Evolutionary conservation across 2,888 invertebrate genomes (phyloP), one percentile per base, ranked within the genome.

Genomic region (Suillia variegata): DNA sequence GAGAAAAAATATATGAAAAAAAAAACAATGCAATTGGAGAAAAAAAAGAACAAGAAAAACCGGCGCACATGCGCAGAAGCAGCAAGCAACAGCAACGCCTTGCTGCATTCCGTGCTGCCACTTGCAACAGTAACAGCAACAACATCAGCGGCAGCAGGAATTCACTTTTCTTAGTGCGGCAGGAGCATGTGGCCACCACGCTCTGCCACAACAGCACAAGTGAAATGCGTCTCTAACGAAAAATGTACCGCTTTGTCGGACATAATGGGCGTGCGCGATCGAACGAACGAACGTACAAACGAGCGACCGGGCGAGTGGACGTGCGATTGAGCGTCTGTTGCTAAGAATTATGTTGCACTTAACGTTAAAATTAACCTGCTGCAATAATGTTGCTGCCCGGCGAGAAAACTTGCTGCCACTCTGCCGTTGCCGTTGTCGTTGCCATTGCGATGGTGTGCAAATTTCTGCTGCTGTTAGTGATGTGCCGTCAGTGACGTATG

Each of bases 241-340:
- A 54, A 59, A 59, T 59, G 24, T 59, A 59, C 59, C 59, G 59
- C 59, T 59, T 45, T 45, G 24, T 49, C 47, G 52, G 52, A 52
- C 57, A 58, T 52, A 53, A 59, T 59, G 54, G 21, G 31, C 34
- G 22, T 24, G 55, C 34, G 34, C n/a, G n/a, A n/a, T n/a, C n/a
- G n/a, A n/a, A n/a, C n/a, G n/a, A n/a, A n/a, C n/a, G n/a, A n/a
- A n/a, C n/a, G n/a, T n/a, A n/a, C n/a, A n/a, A n/a, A n/a, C n/a
- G n/a, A n/a, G n/a, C n/a, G n/a, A n/a, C n/a, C n/a, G n/a, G n/a
- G n/a, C n/a, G n/a, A n/a, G n/a, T n/a, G n/a, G n/a, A n/a, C n/a
- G n/a, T n/a, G n/a, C n/a, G 33, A 12, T 18, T n/a, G 24, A 15
- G 26, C 54, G 26, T 6, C 18, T 38, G 53, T 21, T 20, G 53